Evolutionary conservation across 37 sponge, comb jelly and placozoan genomes (phyloP).

Genomic region (Ephydatia muelleri): DNA sequence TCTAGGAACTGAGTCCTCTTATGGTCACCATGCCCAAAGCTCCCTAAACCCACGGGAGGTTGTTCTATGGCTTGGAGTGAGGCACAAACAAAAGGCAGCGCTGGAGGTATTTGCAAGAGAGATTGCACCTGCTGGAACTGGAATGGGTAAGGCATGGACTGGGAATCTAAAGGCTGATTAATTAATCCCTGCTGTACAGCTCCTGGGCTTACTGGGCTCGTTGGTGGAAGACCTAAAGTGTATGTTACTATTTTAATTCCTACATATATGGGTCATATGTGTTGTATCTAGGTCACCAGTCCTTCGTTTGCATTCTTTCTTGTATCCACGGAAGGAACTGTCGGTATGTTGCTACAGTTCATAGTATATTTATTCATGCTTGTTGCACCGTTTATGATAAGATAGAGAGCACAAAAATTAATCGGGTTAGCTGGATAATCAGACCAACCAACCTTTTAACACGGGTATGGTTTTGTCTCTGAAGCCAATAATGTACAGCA

Average conservation of each 20-base stretch:
- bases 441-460: constrained; percentile 14
- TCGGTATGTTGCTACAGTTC: constrained; percentile 51
- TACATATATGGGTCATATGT: background rate
- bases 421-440: too few relatives aligned
- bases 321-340: constrained; percentile 73
- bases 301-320: constrained; percentile 79
- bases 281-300: constrained; percentile 76
- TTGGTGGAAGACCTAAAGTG: constrained; percentile 96
- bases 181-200: constrained; percentile 36
- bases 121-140: constrained; percentile 96
- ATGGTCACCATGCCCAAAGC: constrained; percentile 32
- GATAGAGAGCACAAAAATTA: constrained; percentile 9
- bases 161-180: background rate
- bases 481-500: background rate
- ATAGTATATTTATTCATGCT: background rate
- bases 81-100: constrained; percentile 80
- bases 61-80: constrained; percentile 82
- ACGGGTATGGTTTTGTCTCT: background rate
- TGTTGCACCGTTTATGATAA: background rate
- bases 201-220: constrained; percentile 80
- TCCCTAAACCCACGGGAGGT: constrained; percentile 58
- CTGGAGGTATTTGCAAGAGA: constrained; percentile 82
- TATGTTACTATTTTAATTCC: constrained; percentile 16
- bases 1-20: constrained; percentile 61
- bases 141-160: constrained; percentile 68